Base-by-base conservation (phyloP, 2,888 invertebrate genomes). In the Drosophila fungiperda region DNA sequence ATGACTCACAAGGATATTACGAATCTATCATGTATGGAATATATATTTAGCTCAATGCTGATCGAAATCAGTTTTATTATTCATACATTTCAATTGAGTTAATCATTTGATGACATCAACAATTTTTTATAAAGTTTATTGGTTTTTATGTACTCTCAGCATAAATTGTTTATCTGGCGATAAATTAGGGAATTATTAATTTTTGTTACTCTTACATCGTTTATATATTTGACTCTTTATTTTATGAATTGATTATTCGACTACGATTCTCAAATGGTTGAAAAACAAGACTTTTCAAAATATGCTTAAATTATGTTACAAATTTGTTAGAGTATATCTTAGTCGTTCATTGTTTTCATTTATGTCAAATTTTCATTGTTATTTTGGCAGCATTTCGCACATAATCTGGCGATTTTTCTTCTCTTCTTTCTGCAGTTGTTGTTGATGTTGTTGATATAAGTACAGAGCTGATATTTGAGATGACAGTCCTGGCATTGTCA, bases 351-450 rank as follows among this genome's bases (percentile, higher is more conserved):
- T 26, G n/a, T 15, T 12, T 45, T 35, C 26, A 36, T 48, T 53
- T 33, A 54, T 55, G 26, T n/a, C n/a, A 64, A 48, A 61, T 52
- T 60, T 68, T 75, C 52, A 78, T 75, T 72, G 65, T 70, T 67
- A 76, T 76, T 72, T 82, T 74, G 68, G 60, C 71, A 79, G 76
- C 77, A 87, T 81, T 87, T 87, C 63, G 76, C 88, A 85, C 88
- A 86, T 86, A 83, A 80, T 87, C 80, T 75, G 77, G 70, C 77
- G 77, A 73, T 76, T 76, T 73, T 71, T 49, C 63, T 59, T 26
- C 58, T 49, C 29, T 23, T 60, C 49, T 26, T 72, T 58, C 2
- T 8, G 6, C 12, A 64, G 67, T 65, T 71, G 40, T 49, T 67
- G 63, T 58, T 52, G 71, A 35, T 67, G 77, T 68, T 73, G 78